Evolutionary conservation across 2,113 vertebrate genomes (phyloP).

Genomic region (Girardinichthys multiradiatus): DNA sequence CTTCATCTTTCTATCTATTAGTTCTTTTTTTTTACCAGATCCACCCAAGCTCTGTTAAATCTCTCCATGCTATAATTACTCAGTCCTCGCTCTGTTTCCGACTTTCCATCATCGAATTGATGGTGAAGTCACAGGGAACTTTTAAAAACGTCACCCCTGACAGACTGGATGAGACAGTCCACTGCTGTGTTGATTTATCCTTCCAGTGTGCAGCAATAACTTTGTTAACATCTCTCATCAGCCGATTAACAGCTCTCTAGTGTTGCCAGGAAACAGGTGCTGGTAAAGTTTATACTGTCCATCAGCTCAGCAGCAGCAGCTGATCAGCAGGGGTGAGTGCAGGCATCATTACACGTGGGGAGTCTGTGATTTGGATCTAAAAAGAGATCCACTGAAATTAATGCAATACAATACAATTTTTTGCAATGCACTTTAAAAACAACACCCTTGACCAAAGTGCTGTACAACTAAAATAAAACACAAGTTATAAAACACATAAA

Average conservation of each 20-base stretch:
- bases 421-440: too few species aligned
- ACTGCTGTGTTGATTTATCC: slow-evolving; percentile 69
- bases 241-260: slow-evolving; percentile 76
- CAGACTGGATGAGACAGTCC: slow-evolving; percentile 57
- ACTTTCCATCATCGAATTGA: slow-evolving; percentile 50
- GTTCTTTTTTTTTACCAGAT: slow-evolving; percentile 22
- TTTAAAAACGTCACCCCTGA: slow-evolving; percentile 68
- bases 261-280: slow-evolving; percentile 76
- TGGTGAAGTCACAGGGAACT: slow-evolving; percentile 52
- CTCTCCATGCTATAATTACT: slow-evolving; percentile 45
- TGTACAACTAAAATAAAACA: too few species aligned
- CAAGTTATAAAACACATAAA: too few species aligned
- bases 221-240: slow-evolving; percentile 79
- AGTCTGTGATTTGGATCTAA: slow-evolving; percentile 9
- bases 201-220: slow-evolving; percentile 59
- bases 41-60: slow-evolving; percentile 44
- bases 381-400: slow-evolving; percentile 23
- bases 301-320: slow-evolving; percentile 55
- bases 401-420: too few species aligned
- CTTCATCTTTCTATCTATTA: slow-evolving; percentile 37
- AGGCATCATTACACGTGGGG: slow-evolving; percentile 1
- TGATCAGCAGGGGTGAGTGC: slow-evolving; percentile 30
- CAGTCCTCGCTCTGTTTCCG: slow-evolving; percentile 33
- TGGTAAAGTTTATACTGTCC: slow-evolving; percentile 67
- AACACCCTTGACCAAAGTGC: too few species aligned